Percentiles rank a stretch among this genome's conserved stretches.
Evolutionary conservation across 2,888 invertebrate species (phyloP).

Genomic region (Seira sanloemensis): DNA sequence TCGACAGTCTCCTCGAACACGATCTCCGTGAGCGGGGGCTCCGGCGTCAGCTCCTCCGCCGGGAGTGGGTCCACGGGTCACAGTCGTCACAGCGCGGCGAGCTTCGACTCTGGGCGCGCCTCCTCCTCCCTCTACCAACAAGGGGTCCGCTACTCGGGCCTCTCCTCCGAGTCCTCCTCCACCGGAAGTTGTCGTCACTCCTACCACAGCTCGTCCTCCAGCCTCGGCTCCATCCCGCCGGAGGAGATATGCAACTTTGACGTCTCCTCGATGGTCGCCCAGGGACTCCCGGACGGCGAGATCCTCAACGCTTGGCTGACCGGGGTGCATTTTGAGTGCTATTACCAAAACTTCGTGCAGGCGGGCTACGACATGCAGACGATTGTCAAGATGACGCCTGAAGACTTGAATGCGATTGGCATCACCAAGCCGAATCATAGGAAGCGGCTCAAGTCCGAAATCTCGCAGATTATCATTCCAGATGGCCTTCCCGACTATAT

Average conservation of each 20-base stretch:
- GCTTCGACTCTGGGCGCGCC: slow-evolving; percentile 93
- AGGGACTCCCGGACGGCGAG: slow-evolving; percentile 90
- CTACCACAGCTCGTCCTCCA: slow-evolving; percentile 75
- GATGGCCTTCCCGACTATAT: slow-evolving; percentile 97
- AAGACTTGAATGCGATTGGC: slow-evolving; percentile 83
- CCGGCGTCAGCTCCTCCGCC: slow-evolving; percentile 74
- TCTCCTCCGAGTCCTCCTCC: slow-evolving; percentile 75
- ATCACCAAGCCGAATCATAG: slow-evolving; percentile 98
- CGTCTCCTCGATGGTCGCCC: slow-evolving; percentile 77
- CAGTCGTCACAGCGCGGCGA: slow-evolving; percentile 88
- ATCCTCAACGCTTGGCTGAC: slow-evolving; percentile 90
- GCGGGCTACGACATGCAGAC: slow-evolving; percentile 99
- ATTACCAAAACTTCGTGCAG: slow-evolving; percentile 92
- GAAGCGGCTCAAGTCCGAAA: slow-evolving; percentile 96
- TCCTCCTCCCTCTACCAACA: slow-evolving; percentile 80
- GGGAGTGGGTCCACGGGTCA: slow-evolving; percentile 69
- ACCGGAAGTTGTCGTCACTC: slow-evolving; percentile 81
- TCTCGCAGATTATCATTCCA: slow-evolving; percentile 93
- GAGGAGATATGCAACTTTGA: slow-evolving; percentile 80
- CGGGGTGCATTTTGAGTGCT: slow-evolving; percentile 95
- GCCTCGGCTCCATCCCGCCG: slow-evolving; percentile 78
- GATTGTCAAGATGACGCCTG: slow-evolving; percentile 99
- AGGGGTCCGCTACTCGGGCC: slow-evolving; percentile 70
- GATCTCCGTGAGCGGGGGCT: slow-evolving; percentile 84
- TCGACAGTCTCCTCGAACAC: slow-evolving; percentile 82